Conservation (phyloP, 2,888 invertebrate genomes). For the Escarpia spicata region DNA sequence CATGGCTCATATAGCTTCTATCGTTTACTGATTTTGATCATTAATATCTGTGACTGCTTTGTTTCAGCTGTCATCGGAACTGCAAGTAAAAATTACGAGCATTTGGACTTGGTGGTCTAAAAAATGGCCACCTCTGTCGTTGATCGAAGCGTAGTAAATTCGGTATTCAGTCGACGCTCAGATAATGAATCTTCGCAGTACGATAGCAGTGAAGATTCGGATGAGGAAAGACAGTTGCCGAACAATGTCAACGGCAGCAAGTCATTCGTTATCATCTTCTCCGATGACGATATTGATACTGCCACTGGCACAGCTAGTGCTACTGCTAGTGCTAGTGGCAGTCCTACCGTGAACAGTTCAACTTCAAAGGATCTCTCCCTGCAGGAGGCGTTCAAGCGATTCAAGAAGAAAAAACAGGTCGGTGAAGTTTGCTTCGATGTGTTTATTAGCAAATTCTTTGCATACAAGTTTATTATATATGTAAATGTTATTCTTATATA, state of each 20-base stretch:
- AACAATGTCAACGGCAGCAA: neutral
- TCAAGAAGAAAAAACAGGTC: neutral
- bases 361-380: neutral
- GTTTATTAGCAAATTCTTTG: neutral
- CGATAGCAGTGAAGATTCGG: neutral
- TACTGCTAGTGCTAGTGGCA: neutral
- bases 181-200: neutral
- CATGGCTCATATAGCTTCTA: neutral
- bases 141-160: neutral
- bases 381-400: neutral
- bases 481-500: too few relatives aligned
- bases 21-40: neutral
- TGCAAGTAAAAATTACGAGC: neutral
- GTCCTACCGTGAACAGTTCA: neutral
- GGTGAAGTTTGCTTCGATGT: neutral
- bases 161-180: neutral
- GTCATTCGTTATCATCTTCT: neutral
- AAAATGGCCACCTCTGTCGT: neutral
- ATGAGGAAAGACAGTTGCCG: neutral
- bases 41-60: neutral
- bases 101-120: neutral
- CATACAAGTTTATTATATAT: neutral
- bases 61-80: neutral
- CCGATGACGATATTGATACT: neutral
- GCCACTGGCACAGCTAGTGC: neutral